phyloP scores from a whole-genome alignment of 2,797 vertebrate species.

The Sarcophilus harrisii region DNA sequence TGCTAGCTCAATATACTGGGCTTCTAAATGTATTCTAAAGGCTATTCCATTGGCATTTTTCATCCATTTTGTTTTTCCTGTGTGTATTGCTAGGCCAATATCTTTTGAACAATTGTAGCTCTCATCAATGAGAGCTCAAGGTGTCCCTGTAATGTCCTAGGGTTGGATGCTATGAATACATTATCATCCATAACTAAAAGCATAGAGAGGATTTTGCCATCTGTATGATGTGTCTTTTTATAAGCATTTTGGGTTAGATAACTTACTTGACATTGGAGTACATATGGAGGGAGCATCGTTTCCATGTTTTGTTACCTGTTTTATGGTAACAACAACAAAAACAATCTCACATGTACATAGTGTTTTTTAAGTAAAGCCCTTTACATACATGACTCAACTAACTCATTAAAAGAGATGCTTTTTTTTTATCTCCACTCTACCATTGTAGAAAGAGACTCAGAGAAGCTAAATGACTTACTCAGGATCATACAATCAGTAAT shows the following conservation, averaged over 20 bases:
- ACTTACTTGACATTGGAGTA: background rate
- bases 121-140: too few species aligned
- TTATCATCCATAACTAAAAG: background rate
- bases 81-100: background rate
- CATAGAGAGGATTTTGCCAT: background rate
- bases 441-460: background rate
- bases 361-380: background rate
- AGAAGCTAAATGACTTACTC: slow-evolving; percentile 22
- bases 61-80: background rate
- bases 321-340: background rate
- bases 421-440: slow-evolving; percentile 39
- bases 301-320: background rate
- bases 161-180: background rate
- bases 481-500: background rate
- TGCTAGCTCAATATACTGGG: background rate
- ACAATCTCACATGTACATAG: background rate
- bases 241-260: background rate
- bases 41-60: background rate
- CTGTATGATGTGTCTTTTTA: background rate
- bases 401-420: background rate
- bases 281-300: background rate
- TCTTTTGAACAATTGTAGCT: background rate
- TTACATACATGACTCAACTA: background rate
- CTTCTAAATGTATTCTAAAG: background rate
- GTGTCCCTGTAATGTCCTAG: background rate